Percentiles rank a stretch among this genome's conserved stretches.
Conservation (phyloP, 2,888 invertebrate species). For the Selenia dentaria region DNA sequence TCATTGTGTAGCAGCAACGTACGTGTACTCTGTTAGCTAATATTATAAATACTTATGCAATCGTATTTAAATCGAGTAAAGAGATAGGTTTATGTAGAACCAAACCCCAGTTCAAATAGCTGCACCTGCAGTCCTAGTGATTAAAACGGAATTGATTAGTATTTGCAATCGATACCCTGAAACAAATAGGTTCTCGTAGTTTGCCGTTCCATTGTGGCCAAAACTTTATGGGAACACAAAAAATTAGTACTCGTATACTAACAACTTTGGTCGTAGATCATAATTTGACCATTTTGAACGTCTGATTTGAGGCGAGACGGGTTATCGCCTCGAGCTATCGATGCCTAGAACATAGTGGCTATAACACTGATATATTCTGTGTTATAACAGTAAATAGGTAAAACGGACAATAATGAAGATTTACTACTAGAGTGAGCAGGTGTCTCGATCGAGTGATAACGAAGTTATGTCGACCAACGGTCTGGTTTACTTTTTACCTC, state of each 20-base stretch:
- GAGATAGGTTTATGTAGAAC: background rate
- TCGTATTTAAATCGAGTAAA: background rate
- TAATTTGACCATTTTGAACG: conserved; percentile 27
- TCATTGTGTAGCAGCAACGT: too few species aligned
- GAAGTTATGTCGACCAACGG: conserved; percentile 52
- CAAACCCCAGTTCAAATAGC: background rate
- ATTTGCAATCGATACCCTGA: background rate
- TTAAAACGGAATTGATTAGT: background rate
- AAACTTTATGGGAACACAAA: background rate
- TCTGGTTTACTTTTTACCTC: conserved; percentile 50
- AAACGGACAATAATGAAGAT: conserved; percentile 71
- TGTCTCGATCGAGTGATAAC: conserved; percentile 68
- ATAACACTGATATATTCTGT: conserved; percentile 17
- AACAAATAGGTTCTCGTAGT: background rate
- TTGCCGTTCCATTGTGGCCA: background rate
- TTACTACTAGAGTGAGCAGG: conserved; percentile 65
- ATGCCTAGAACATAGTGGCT: conserved; percentile 36
- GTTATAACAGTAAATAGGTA: conserved; percentile 66
- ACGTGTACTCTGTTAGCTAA: too few species aligned
- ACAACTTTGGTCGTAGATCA: conserved; percentile 17
- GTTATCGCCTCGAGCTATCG: conserved; percentile 37
- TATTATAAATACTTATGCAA: too few species aligned
- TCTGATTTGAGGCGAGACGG: conserved; percentile 22
- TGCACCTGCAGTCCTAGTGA: too few species aligned
- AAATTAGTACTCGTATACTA: conserved; percentile 1